Percentiles rank a stretch among this genome's conserved stretches.
Evolutionary conservation across 30 jellyfish, hydroid and myxozoan genomes (phyloP).

Genomic region (Chrysaora quinquecirrha): DNA sequence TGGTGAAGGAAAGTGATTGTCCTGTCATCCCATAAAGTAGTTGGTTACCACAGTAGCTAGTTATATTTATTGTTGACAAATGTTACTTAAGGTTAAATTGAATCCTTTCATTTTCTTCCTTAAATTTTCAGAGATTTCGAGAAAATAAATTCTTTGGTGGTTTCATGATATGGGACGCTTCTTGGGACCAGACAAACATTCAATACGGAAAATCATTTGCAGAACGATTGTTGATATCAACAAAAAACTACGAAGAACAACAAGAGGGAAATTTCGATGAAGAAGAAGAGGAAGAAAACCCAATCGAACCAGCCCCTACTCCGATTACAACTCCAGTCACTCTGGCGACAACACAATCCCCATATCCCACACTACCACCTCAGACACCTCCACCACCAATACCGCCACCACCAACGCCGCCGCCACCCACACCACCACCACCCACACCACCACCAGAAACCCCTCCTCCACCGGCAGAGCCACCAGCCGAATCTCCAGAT

Average conservation of each 20-base stretch:
- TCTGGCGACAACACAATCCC: conserved; percentile 37
- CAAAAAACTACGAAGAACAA: conserved; percentile 34
- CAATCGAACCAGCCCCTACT: conserved; percentile 61
- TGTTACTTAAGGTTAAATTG: no score
- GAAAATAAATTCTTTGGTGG: conserved; percentile 64
- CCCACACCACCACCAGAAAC: conserved; percentile 50
- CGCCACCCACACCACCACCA: no score
- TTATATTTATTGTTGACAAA: no score
- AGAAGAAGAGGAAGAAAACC: conserved; percentile 65
- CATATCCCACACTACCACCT: conserved; percentile 14
- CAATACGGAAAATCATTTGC: conserved; percentile 61
- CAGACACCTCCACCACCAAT: conserved; percentile 13
- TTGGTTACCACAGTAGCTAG: no score
- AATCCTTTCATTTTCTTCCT: no score
- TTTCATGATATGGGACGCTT: conserved; percentile 74
- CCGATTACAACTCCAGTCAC: conserved; percentile 61
- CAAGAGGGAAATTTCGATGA: conserved; percentile 46
- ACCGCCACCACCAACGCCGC: no score
- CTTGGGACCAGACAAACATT: conserved; percentile 61
- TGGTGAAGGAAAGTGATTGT: no score
- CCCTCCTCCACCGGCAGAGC: conserved; percentile 46
- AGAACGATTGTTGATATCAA: conserved; percentile 32
- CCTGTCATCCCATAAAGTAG: no score
- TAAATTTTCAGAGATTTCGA: conserved; percentile 30
- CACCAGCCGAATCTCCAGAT: conserved; percentile 51